Conservation (phyloP, 2,888 invertebrate genomes). For the Andrena bicolor region DNA sequence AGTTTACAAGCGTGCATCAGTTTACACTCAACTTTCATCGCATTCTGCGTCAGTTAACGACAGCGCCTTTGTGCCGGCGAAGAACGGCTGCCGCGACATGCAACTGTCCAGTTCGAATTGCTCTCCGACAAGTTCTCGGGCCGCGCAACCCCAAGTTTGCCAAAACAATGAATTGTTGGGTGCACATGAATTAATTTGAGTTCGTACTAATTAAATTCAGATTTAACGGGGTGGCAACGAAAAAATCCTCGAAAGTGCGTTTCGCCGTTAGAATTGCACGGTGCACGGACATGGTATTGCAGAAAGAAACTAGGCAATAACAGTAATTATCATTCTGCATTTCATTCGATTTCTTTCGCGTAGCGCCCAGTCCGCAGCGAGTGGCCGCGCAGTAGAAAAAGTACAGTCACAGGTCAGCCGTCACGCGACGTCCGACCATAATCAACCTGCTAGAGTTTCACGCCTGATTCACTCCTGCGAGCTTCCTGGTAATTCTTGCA, state of each 20-base stretch:
- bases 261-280: no score
- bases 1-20: slow-evolving; percentile 59
- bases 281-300: not conserved
- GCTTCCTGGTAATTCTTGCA: not conserved
- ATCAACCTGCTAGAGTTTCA: not conserved
- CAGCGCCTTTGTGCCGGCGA: slow-evolving; percentile 2
- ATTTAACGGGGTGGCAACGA: not conserved
- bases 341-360: not conserved
- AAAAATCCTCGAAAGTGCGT: no score
- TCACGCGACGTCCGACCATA: not conserved
- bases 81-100: slow-evolving; percentile 15
- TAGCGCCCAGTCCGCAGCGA: not conserved
- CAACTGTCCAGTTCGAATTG: slow-evolving; percentile 12
- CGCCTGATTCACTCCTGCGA: not conserved
- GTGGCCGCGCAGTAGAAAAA: not conserved
- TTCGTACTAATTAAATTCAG: not conserved
- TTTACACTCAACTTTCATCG: slow-evolving; percentile 65
- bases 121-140: not conserved
- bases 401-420: not conserved
- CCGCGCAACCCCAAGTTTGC: not conserved
- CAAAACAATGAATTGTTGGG: no score
- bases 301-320: not conserved
- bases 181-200: not conserved
- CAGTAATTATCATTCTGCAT: not conserved
- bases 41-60: slow-evolving; percentile 40